Evolutionary conservation across 2,113 vertebrate genomes (phyloP).

Genomic region (Hyaena hyaena): DNA sequence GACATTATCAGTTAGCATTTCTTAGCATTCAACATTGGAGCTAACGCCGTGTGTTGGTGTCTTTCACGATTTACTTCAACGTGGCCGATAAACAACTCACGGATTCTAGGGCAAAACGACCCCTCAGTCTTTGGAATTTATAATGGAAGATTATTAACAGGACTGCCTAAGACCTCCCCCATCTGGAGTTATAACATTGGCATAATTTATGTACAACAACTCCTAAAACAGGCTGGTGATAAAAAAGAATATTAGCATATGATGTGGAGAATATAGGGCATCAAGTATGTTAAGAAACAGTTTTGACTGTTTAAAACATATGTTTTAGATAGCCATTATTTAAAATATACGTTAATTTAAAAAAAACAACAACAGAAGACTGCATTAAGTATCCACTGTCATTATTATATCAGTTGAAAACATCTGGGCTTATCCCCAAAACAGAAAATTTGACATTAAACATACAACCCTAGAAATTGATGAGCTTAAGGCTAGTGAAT

Average conservation of each 20-base stretch:
- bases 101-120: neutral
- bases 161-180: neutral
- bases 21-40: neutral
- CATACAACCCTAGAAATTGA: neutral
- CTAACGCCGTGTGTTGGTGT: neutral
- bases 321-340: neutral
- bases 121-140: neutral
- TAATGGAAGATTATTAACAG: neutral
- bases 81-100: neutral
- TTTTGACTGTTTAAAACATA: conserved; percentile 8
- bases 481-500: neutral
- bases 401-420: neutral
- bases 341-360: neutral
- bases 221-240: neutral
- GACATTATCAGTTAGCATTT: neutral
- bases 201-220: neutral
- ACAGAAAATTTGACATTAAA: neutral
- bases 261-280: neutral
- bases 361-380: neutral
- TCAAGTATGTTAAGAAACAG: neutral
- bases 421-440: neutral
- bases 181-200: neutral
- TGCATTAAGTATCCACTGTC: neutral
- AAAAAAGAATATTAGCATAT: conserved; percentile 1
- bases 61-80: neutral